These are phyloP conservation scores for Podarcis muralis DNA, from an alignment of 2,113 vertebrate genomes.

Conservation along the genomic window DNA sequence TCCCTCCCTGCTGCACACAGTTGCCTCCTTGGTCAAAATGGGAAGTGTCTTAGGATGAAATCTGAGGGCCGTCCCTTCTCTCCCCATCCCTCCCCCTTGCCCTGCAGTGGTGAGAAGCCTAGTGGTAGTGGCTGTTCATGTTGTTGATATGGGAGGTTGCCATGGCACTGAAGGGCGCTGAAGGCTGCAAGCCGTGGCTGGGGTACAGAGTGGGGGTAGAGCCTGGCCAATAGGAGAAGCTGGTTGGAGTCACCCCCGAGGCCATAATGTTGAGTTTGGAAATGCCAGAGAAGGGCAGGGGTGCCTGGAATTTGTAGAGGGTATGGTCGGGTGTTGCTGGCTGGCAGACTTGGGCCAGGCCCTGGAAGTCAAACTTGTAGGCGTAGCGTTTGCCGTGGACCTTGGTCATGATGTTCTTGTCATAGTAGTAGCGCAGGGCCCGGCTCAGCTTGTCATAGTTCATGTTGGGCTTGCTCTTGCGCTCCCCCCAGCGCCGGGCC, in stretches of 20 bases:
- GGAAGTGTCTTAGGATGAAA: not conserved
- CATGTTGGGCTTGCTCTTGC: constrained; percentile 99
- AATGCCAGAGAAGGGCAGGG: constrained; percentile 91
- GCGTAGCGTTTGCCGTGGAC: constrained; percentile 98
- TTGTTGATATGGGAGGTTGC: constrained; percentile 91
- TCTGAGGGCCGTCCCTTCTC: not conserved
- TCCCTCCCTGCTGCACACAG: not conserved
- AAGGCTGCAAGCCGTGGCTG: constrained; percentile 85
- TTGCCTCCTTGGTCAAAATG: not conserved
- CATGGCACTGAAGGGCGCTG: constrained; percentile 86
- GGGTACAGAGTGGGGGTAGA: constrained; percentile 88
- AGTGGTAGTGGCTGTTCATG: constrained; percentile 90
- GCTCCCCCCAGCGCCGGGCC: constrained; percentile 93
- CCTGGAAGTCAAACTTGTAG: constrained; percentile 98
- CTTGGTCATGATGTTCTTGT: constrained; percentile 99
- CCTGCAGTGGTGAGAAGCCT: constrained; percentile 52
- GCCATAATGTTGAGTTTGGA: constrained; percentile 97
- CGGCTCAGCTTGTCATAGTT: constrained; percentile 99
- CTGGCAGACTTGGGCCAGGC: constrained; percentile 95
- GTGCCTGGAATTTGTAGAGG: constrained; percentile 94
- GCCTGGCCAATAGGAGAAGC: constrained; percentile 96
- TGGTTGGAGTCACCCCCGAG: constrained; percentile 84
- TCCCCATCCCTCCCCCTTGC: not conserved
- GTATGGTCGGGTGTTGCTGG: constrained; percentile 87
- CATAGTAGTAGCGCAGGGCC: constrained; percentile 97